Evolutionary conservation across 2,888 invertebrate genomes (phyloP), one percentile per base, ranked within the genome.

Genomic region (Leptinotarsa peninsularis): DNA sequence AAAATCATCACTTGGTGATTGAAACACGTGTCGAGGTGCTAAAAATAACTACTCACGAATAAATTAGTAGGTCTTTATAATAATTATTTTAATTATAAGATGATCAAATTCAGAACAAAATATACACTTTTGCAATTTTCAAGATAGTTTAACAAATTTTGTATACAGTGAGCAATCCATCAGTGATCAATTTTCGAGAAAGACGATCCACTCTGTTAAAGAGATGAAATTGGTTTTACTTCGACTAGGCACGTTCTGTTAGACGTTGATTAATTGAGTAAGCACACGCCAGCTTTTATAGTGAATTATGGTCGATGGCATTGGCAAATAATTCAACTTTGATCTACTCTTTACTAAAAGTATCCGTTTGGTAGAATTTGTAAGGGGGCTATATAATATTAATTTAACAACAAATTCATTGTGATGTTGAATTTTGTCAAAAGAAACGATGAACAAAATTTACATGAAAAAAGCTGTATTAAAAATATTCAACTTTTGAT

Each of bases 271-370:
- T 72, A 49, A 72, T 72, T 67, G 67, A 43, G 10, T 15, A 60
- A 60, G 66, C 69, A 74, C 70, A 74, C 49, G 73, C 27, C 52
- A 66, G 33, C 66, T 49, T 66, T 56, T 43, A 52, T 54, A 21
- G 72, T 49, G 18, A 78, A 74, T 78, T 68, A 54, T 68, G 54
- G 68, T 67, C 50, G 33, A 70, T 58, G 60, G 33, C 49, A 58
- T 10, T 18, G 63, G 17, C 63, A 18, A 43, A 63, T 43, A n/a
- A 63, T n/a, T 63, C 27, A 60, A 27, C 14, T 63, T 43, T n/a
- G n/a, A 33, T 23, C 13, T 23, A 5, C 23, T 23, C 58, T 23
- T 43, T 2, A 10, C 13, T 43, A 3, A 43, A 43, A 43, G 43
- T 43, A 43, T 43, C 10, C 43, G 10, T 43, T 43, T 43, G 43